A percentile compares a stretch with the other conserved stretches of the same genome.
Evolutionary conservation across 2,113 vertebrate genomes (phyloP).

Genomic region (Polyodon spathula): DNA sequence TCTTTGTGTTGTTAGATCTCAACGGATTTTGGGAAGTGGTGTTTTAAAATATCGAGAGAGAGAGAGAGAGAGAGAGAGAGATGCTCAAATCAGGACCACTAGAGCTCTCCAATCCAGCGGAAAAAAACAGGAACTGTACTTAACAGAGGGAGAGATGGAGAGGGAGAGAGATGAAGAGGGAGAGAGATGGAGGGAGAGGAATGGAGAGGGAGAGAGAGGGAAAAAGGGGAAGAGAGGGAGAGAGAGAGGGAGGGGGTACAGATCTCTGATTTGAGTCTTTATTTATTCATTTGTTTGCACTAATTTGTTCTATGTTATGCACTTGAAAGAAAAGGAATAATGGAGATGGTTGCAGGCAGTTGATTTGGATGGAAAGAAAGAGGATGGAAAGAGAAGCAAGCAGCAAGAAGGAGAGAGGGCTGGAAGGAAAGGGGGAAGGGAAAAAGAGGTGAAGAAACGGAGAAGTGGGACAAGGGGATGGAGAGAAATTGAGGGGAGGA

Average conservation of each 20-base stretch:
- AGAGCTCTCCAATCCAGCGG: slow-evolving; percentile 9
- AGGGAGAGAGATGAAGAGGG: slow-evolving; percentile 41
- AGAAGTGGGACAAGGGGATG: too few species aligned
- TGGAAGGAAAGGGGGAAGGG: too few species aligned
- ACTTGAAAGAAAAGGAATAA: slow-evolving; percentile 1
- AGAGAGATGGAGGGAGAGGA: slow-evolving; percentile 11
- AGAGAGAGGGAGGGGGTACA: slow-evolving; percentile 11
- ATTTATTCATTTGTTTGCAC: not conserved
- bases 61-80: not conserved
- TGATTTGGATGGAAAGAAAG: too few species aligned
- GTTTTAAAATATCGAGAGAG: too few species aligned
- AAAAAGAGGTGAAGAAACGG: too few species aligned
- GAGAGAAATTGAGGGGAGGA: too few species aligned
- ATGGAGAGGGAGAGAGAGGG: slow-evolving; percentile 8
- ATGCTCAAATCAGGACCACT: slow-evolving; percentile 4
- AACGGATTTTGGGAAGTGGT: too few species aligned
- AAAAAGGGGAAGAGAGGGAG: slow-evolving; percentile 12
- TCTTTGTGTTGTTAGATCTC: too few species aligned
- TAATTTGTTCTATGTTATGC: slow-evolving; percentile 20
- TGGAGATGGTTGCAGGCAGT: too few species aligned
- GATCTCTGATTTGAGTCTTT: slow-evolving; percentile 23
- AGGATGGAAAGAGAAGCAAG: too few species aligned
- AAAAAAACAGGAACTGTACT: slow-evolving; percentile 5
- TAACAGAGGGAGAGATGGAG: slow-evolving; percentile 34
- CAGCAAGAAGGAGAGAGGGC: too few species aligned